These are phyloP conservation scores for Ceryle rudis DNA, from an alignment of 2,797 vertebrate species.

Conservation along the genomic window DNA sequence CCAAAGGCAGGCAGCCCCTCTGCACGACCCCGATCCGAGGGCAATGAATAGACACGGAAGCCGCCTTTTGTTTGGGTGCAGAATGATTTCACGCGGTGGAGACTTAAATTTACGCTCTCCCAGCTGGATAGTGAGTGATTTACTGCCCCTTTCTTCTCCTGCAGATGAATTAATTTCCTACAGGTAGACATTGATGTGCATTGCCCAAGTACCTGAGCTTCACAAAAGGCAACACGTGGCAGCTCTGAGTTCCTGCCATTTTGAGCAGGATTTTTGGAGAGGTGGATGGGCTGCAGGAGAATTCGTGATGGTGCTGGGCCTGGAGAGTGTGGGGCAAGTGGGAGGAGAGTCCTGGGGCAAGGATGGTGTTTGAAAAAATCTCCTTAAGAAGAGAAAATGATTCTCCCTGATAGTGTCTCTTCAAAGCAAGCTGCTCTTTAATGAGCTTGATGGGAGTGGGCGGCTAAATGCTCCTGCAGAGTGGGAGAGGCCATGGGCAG, in stretches of 20 bases:
- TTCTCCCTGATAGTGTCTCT: not conserved
- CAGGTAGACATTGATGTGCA: not conserved
- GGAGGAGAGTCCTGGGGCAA: not conserved
- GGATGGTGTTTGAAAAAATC: not conserved
- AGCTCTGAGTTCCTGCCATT: not conserved
- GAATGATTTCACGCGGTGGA: not conserved
- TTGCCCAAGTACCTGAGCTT: not conserved
- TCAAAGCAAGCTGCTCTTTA: not conserved
- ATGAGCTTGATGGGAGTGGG: not conserved
- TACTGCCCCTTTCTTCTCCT: not conserved
- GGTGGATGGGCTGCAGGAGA: not conserved
- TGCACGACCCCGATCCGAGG: not conserved
- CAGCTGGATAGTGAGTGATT: not conserved
- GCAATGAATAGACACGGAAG: not conserved
- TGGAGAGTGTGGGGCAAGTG: not conserved
- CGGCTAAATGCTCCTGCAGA: fast-evolving
- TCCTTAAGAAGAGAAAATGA: not conserved
- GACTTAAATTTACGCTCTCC: not conserved
- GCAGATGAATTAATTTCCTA: not conserved
- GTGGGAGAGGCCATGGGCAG: not conserved
- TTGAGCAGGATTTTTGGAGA: not conserved
- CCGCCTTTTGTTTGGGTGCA: not conserved
- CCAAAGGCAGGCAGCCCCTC: not conserved
- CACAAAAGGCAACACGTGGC: constrained; percentile 35
- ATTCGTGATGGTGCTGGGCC: fast-evolving